Conservation (phyloP, 2,888 invertebrate species). For the Vannuccia rotundouncinata region DNA sequence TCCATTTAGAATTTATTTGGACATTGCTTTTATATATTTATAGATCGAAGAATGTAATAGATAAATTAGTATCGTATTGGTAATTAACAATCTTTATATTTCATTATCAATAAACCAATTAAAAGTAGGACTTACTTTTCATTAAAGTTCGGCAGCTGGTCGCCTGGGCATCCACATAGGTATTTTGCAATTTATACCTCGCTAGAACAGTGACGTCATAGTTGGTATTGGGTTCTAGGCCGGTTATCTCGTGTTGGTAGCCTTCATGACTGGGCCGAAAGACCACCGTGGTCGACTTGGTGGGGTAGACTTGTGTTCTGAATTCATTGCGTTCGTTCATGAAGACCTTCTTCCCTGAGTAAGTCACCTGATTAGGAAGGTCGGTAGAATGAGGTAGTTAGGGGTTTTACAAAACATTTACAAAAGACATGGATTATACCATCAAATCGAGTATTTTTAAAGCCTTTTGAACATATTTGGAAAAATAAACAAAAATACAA, state of each 20-base stretch:
- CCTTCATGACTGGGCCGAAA: background rate
- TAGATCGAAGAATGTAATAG: too few species aligned
- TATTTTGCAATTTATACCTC: background rate
- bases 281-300: background rate
- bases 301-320: background rate
- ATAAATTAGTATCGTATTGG: too few species aligned
- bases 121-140: constrained; percentile 29
- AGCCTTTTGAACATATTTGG: too few species aligned
- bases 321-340: background rate
- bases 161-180: background rate
- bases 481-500: too few species aligned
- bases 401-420: too few species aligned
- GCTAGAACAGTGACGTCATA: constrained; percentile 9
- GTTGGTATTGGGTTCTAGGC: constrained; percentile 32
- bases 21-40: too few species aligned
- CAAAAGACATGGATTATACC: too few species aligned
- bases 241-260: background rate
- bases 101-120: too few species aligned
- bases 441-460: too few species aligned
- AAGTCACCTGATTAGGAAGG: constrained; percentile 13
- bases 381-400: too few species aligned
- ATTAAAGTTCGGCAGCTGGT: constrained; percentile 31
- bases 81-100: too few species aligned
- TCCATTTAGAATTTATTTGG: too few species aligned
- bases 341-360: background rate